Conservation (phyloP, 2,797 vertebrate species). For the Nyctalus aviator region DNA sequence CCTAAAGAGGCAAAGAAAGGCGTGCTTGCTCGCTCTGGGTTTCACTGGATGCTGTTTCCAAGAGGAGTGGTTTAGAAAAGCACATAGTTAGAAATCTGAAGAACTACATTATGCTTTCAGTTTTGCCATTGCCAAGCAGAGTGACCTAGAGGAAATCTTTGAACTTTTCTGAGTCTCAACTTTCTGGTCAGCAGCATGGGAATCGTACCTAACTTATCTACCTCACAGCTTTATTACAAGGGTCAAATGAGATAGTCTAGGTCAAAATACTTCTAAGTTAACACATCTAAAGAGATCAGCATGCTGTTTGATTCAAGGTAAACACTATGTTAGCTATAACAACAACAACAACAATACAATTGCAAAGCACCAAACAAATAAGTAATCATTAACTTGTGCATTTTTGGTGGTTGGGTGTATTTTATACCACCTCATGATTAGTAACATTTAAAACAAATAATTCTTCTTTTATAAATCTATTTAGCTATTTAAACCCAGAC, state of each 20-base stretch:
- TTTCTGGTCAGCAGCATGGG: constrained; percentile 4
- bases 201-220: not conserved
- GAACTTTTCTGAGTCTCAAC: not conserved
- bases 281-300: not conserved
- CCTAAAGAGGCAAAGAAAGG: not conserved
- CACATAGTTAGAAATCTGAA: not conserved
- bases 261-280: constrained; percentile 11
- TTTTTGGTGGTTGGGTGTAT: not conserved
- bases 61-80: not conserved
- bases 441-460: not conserved
- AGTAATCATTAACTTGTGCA: not conserved
- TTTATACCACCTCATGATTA: not conserved
- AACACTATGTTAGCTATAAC: not conserved
- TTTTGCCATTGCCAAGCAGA: not conserved
- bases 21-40: not conserved
- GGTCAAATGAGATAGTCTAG: not conserved
- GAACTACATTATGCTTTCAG: not conserved
- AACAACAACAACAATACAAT: not conserved
- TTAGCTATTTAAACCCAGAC: constrained; percentile 10
- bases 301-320: not conserved
- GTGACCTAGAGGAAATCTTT: not conserved
- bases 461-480: not conserved
- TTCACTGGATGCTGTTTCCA: not conserved
- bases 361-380: not conserved
- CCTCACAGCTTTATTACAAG: not conserved